These are phyloP conservation scores for Aurelia sp. DNA, from an alignment of 30 jellyfish, hydroid and myxozoan species.

Conservation along the genomic window DNA sequence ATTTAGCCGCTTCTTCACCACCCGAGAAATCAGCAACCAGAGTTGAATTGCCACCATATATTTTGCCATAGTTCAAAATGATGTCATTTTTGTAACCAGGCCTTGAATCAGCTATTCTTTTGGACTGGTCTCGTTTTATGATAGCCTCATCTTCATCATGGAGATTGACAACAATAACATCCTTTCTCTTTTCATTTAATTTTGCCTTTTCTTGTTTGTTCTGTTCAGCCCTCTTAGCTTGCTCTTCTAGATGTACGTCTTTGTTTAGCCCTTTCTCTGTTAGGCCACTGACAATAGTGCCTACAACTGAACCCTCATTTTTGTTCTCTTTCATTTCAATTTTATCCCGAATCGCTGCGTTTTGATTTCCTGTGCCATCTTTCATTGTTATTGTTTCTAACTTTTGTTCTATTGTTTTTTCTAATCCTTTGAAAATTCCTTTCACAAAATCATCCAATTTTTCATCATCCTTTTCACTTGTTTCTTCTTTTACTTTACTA, in stretches of 20 bases:
- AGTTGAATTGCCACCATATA: conserved; percentile 59
- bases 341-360: not conserved
- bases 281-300: not conserved
- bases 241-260: not conserved
- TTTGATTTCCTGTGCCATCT: not conserved
- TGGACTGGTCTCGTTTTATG: conserved; percentile 35
- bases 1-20: conserved; percentile 75
- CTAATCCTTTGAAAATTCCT: conserved; percentile 16
- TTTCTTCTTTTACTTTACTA: too few species aligned
- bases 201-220: not conserved
- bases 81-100: conserved; percentile 20
- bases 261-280: not conserved
- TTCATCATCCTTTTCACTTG: not conserved
- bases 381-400: not conserved
- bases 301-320: not conserved
- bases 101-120: conserved; percentile 11
- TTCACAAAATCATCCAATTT: not conserved
- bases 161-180: conserved; percentile 33
- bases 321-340: not conserved
- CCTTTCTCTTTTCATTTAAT: not conserved
- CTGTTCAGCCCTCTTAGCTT: not conserved
- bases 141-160: conserved; percentile 31
- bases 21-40: conserved; percentile 85
- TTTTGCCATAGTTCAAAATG: conserved; percentile 49
- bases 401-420: conserved; percentile 6